Evolutionary conservation across 1,140 invertebrate genomes (phyloP).

Genomic region (Papilio polytes): DNA sequence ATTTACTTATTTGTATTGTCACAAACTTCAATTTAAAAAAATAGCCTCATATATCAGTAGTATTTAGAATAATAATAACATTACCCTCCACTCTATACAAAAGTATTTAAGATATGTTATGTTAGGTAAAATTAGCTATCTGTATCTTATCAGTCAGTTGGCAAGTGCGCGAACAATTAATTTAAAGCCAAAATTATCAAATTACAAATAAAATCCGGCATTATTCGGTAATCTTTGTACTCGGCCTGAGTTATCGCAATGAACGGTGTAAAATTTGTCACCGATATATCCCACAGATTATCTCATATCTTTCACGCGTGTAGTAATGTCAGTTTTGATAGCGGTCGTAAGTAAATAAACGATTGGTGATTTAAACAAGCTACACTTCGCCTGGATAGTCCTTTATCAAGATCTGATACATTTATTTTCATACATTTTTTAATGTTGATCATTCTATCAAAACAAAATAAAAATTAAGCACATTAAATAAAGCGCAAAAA

Average conservation of each 20-base stretch:
- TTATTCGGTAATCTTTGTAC: slow-evolving; percentile 18
- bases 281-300: slow-evolving; percentile 17
- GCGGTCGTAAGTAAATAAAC: slow-evolving; percentile 20
- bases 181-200: background rate
- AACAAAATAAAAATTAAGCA: too few species aligned
- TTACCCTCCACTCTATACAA: too few species aligned
- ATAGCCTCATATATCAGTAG: too few species aligned
- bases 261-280: background rate
- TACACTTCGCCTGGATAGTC: background rate
- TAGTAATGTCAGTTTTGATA: slow-evolving; percentile 35
- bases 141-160: too few species aligned
- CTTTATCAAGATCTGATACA: slow-evolving; percentile 17
- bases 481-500: background rate
- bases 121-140: too few species aligned
- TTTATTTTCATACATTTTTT: background rate
- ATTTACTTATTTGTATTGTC: too few species aligned
- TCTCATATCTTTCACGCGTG: slow-evolving; percentile 30
- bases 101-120: too few species aligned
- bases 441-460: background rate
- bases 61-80: too few species aligned
- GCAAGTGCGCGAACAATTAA: background rate
- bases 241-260: background rate
- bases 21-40: too few species aligned
- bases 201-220: background rate
- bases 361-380: slow-evolving; percentile 32